Evolutionary conservation across 2,888 invertebrate species (phyloP), one percentile per base, ranked within the genome.

Genomic region (Neoitamus cyanurus): DNA sequence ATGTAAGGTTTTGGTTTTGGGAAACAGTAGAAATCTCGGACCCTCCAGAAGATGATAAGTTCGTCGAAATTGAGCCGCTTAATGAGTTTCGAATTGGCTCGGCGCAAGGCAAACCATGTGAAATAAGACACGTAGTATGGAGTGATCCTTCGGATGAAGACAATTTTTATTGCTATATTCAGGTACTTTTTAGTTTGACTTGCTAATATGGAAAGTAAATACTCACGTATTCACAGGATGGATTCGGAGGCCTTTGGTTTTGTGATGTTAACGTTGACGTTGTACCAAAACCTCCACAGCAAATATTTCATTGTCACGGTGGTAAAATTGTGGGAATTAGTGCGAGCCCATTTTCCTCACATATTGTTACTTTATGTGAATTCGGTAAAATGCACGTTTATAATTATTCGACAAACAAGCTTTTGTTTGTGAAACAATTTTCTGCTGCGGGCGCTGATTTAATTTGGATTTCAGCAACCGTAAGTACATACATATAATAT

Each of bases 1-100:
- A 94, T 90, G 93, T 96, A 13, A 93, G 94, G 5, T 94, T 96
- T 9, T 98, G 98, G 98, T 97, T 96, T 91, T 97, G 97, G 93
- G 97, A 97, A 87, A 95, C 95, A 0, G 96, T 98, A n/a, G 97
- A 97, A 87, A 94, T 95, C 86, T 96, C 97, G 0, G 96, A 97
- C 90, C 95, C 95, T 0, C 94, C 95, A 0, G 97, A 97, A 87
- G 95, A 96, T 5, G 95, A 96, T 87, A 94, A 94, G 5, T 94
- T 94, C 85, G 94, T 97, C 30, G 95, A 97, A 90, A 93, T 97
- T 84, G 97, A 97, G 89, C 97, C 98, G 1, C 95, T 96, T 83
- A 96, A 96, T 88, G 97, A 97, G 90, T 94, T 96, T 88, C 93
- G 93, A 87, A 94, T 95, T 25, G 92, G 92, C 0, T 5, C 31